Percentiles rank a stretch among this genome's conserved stretches.
phyloP scores from a whole-genome alignment of 2,797 vertebrate genomes.

The Macroramphosus scolopax region DNA sequence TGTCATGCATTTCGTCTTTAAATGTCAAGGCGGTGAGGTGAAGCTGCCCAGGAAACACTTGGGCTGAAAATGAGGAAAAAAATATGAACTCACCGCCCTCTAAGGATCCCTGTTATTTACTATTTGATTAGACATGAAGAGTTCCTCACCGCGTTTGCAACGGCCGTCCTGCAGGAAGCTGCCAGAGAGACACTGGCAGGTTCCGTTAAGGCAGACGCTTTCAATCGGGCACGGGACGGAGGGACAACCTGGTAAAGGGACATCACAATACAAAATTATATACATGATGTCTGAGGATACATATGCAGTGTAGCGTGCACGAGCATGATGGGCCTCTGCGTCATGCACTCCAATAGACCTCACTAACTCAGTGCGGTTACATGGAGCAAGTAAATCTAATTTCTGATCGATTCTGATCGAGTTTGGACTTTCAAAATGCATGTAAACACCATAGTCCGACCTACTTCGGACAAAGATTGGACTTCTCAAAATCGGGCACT shows the following conservation, averaged over 20 bases:
- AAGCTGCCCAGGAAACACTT: conserved; percentile 72
- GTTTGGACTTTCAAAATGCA: too few species aligned
- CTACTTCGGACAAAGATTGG: too few species aligned
- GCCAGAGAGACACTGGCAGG: conserved; percentile 76
- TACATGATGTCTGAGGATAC: too few species aligned
- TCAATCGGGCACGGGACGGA: conserved; percentile 53
- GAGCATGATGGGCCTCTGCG: too few species aligned
- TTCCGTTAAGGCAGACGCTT: conserved; percentile 60
- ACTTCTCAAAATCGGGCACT: too few species aligned
- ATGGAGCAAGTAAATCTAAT: too few species aligned
- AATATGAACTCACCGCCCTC: background rate
- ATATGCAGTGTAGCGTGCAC: too few species aligned
- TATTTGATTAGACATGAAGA: background rate
- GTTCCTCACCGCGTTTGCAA: conserved; percentile 64
- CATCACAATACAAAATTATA: too few species aligned
- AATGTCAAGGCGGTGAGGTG: conserved; percentile 51
- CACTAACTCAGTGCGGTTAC: too few species aligned
- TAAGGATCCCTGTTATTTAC: conserved; percentile 1
- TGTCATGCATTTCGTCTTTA: conserved; percentile 51
- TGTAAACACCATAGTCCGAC: too few species aligned
- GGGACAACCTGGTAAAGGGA: conserved; percentile 58
- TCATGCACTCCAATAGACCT: too few species aligned
- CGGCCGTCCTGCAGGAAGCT: conserved; percentile 31
- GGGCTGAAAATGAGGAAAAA: conserved; percentile 48
- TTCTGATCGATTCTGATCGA: too few species aligned